These are phyloP conservation scores for Drosophila kanapiae DNA, from an alignment of 1,140 invertebrate genomes.

Conservation along the genomic window DNA sequence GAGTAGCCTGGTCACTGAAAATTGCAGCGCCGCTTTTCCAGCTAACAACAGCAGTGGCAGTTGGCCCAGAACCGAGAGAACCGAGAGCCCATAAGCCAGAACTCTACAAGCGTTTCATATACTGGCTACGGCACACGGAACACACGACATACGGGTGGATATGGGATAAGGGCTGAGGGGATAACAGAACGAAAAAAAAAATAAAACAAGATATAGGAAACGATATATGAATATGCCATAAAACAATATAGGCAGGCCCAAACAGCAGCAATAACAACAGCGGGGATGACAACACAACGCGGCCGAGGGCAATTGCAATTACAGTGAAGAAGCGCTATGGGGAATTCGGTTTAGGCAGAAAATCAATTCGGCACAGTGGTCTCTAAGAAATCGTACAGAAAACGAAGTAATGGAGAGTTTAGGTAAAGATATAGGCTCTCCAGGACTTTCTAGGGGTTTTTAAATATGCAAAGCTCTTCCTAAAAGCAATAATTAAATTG, in stretches of 20 bases:
- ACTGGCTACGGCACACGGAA: slow-evolving; percentile 12
- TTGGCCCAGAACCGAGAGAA: slow-evolving; percentile 54
- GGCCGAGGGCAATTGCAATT: slow-evolving; percentile 47
- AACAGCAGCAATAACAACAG: slow-evolving; percentile 44
- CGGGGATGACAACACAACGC: slow-evolving; percentile 40
- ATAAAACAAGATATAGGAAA: slow-evolving; percentile 47
- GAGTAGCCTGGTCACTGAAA: slow-evolving; percentile 73
- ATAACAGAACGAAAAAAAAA: background rate
- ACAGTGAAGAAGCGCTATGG: slow-evolving; percentile 50
- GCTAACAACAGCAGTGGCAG: slow-evolving; percentile 58
- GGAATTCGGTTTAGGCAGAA: slow-evolving; percentile 1
- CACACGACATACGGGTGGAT: background rate
- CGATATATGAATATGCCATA: slow-evolving; percentile 81
- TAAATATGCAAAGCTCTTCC: background rate
- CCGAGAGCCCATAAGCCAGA: slow-evolving; percentile 3
- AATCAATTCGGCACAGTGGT: background rate
- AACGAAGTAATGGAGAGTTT: too few relatives aligned
- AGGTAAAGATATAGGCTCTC: too few relatives aligned
- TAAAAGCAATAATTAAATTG: background rate
- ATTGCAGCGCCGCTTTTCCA: slow-evolving; percentile 70
- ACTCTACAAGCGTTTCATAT: slow-evolving; percentile 57
- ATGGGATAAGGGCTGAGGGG: background rate
- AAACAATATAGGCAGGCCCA: slow-evolving; percentile 76
- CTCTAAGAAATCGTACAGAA: too few relatives aligned
- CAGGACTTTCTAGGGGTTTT: too few relatives aligned